Evolutionary conservation across 2,888 invertebrate genomes (phyloP).

Genomic region (Gibbula magus): DNA sequence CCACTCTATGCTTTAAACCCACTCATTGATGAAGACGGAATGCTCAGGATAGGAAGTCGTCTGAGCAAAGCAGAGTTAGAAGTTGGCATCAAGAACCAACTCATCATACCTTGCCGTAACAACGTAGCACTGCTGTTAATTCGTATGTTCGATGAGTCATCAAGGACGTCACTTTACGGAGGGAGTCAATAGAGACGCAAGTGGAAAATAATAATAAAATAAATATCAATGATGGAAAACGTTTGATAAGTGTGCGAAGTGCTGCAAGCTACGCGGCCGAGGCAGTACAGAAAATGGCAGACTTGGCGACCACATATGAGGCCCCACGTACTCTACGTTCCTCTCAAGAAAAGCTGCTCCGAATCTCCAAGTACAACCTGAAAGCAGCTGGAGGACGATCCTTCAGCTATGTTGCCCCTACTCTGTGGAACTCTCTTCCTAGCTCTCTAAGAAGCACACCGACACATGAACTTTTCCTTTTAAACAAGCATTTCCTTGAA

Average conservation of each 20-base stretch:
- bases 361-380: no score
- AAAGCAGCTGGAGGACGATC: no score
- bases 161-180: slow-evolving; percentile 21
- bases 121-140: slow-evolving; percentile 9
- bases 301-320: no score
- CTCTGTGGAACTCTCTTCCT: no score
- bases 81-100: background rate
- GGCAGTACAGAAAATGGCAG: background rate
- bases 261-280: background rate
- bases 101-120: slow-evolving; percentile 1
- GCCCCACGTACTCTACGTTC: no score
- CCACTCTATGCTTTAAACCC: slow-evolving; percentile 27
- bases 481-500: no score
- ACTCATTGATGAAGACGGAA: slow-evolving; percentile 33
- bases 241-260: slow-evolving; percentile 10
- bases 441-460: no score
- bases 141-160: background rate
- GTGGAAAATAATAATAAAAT: background rate
- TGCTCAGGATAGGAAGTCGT: slow-evolving; percentile 40
- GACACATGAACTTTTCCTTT: no score
- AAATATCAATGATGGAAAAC: slow-evolving; percentile 12
- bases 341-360: no score
- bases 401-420: no score
- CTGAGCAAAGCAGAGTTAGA: background rate
- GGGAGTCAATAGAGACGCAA: background rate